phyloP scores from a whole-genome alignment of 2,888 invertebrate genomes.

The Antheraea yamamai region DNA sequence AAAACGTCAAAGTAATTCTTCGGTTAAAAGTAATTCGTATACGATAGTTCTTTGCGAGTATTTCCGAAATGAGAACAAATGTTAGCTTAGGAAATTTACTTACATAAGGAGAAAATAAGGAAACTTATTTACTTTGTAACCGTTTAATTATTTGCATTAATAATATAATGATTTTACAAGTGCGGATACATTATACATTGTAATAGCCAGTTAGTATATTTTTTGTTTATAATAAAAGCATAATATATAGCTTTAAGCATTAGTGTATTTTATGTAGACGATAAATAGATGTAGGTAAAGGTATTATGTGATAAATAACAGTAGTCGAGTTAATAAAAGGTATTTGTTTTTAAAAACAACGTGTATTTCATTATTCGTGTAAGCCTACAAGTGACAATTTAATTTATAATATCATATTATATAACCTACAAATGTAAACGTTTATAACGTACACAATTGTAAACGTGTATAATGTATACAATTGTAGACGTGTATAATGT shows the following conservation, averaged over 20 bases:
- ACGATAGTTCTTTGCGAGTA: neutral
- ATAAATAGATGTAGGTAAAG: slow-evolving; percentile 51
- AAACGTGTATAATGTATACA: slow-evolving; percentile 12
- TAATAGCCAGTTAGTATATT: slow-evolving; percentile 60
- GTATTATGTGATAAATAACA: slow-evolving; percentile 62
- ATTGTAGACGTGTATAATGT: slow-evolving; percentile 49
- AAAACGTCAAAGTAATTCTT: neutral
- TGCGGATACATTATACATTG: slow-evolving; percentile 50
- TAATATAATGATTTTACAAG: neutral
- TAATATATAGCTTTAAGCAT: slow-evolving; percentile 74
- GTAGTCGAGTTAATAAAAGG: slow-evolving; percentile 47
- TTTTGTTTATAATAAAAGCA: slow-evolving; percentile 65
- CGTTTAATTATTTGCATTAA: neutral
- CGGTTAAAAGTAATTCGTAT: neutral
- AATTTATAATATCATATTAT: slow-evolving; percentile 14
- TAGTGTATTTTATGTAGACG: slow-evolving; percentile 49
- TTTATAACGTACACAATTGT: slow-evolving; percentile 33
- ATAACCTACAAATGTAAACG: slow-evolving; percentile 41
- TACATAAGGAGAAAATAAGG: neutral
- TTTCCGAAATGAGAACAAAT: neutral
- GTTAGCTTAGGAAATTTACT: too few species aligned
- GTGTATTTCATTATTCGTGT: slow-evolving; percentile 32
- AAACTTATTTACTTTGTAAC: neutral
- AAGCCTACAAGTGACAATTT: slow-evolving; percentile 16
- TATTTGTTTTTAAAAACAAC: slow-evolving; percentile 63